Conservation (phyloP, 2,797 vertebrate genomes). For the Pelobates cultripes region DNA sequence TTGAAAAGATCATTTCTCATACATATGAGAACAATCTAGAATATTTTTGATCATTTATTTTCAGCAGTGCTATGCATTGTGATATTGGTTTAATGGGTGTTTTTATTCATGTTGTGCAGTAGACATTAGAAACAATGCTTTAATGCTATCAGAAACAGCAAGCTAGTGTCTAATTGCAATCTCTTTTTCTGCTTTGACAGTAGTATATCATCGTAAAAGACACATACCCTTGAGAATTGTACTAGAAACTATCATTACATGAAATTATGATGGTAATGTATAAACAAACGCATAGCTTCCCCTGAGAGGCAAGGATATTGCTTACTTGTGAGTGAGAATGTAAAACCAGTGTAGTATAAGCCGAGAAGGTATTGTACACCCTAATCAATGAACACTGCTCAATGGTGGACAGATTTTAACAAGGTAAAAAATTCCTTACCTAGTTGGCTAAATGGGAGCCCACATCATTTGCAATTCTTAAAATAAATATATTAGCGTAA, state of each 20-base stretch:
- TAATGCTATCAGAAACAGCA: not conserved
- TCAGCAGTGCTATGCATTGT: no score
- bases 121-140: not conserved
- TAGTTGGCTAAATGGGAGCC: no score
- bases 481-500: no score
- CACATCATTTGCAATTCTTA: no score
- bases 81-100: not conserved
- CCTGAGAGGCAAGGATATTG: not conserved
- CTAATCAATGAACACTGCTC: no score
- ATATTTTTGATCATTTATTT: no score
- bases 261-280: slow-evolving; percentile 4
- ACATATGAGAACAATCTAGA: no score
- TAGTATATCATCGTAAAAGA: not conserved
- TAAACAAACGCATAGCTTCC: not conserved
- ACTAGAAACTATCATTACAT: slow-evolving; percentile 11
- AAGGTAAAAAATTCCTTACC: no score
- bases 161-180: not conserved
- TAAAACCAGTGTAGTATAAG: not conserved
- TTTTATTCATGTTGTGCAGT: not conserved
- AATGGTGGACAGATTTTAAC: no score
- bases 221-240: not conserved
- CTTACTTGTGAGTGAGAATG: not conserved
- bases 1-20: no score
- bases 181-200: not conserved
- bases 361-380: no score